Evolutionary conservation across 2,888 invertebrate genomes (phyloP).

Genomic region (Patella ulyssiponensis): DNA sequence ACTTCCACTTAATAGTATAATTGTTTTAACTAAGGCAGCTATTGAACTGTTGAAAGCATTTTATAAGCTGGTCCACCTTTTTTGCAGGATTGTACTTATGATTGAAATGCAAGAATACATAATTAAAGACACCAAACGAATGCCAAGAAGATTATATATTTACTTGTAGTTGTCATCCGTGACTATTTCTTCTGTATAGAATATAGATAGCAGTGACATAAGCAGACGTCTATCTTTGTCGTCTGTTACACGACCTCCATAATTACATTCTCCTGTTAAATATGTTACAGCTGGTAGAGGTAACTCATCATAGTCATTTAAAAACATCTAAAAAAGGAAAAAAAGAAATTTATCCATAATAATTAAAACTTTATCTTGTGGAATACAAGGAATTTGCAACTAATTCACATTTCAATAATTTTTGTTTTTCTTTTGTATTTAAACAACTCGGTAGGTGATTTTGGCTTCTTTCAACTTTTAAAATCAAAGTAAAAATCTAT

Average conservation of each 20-base stretch:
- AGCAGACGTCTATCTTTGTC: slow-evolving; percentile 74
- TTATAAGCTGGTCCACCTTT: too few species aligned
- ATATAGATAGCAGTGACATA: slow-evolving; percentile 70
- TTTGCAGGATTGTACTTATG: too few species aligned
- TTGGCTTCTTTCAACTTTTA: too few species aligned
- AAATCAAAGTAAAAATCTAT: too few species aligned
- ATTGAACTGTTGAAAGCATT: too few species aligned
- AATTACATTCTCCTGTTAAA: slow-evolving; percentile 74
- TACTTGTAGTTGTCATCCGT: slow-evolving; percentile 69
- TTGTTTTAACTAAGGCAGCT: too few species aligned
- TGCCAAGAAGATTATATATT: slow-evolving; percentile 18
- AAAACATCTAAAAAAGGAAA: slow-evolving; percentile 69
- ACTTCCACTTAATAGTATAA: too few species aligned
- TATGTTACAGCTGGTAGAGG: slow-evolving; percentile 72
- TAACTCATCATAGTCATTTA: slow-evolving; percentile 73
- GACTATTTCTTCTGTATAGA: slow-evolving; percentile 68
- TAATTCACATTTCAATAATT: too few species aligned
- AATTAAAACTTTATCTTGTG: not conserved
- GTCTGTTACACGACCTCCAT: slow-evolving; percentile 74
- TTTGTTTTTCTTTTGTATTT: too few species aligned
- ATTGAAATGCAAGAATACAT: not conserved
- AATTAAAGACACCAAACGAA: not conserved
- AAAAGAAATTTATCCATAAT: slow-evolving; percentile 3
- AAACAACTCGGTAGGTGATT: too few species aligned
- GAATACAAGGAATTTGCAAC: not conserved